Base-by-base conservation (phyloP, 2,888 invertebrate species). In the Mesorhabditis belari region DNA sequence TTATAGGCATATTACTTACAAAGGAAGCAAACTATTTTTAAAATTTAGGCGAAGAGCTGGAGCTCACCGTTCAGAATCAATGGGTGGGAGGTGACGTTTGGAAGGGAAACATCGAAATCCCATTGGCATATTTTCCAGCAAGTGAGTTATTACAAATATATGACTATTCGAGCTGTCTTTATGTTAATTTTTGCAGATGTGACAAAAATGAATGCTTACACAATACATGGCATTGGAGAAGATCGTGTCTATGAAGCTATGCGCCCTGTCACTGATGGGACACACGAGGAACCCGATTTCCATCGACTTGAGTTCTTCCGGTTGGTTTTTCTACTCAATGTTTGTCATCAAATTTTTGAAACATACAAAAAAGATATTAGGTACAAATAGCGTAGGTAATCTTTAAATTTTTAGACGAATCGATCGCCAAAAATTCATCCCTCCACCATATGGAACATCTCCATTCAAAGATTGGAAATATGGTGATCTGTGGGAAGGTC, bases 201-300 rank as follows among this genome's bases (percentile, higher is more conserved):
- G 4, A 76, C 80, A 35, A 82, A 81, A 63, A 83, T 85, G 74
- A 85, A 85, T 71, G 85, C 85, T 4, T 85, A 83, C 70, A 84
- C 84, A 50, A 84, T 85, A 49, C 85, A 85, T 66, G 85, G 85
- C 1, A 75, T 77, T 9, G 83, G 77, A 2, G 74, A 73, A 2
- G 73, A 78, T 4, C 73, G 85, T 9, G 72, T 75, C 26, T 85
- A 85, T 70, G 82, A 84, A 69, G 79, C 85, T 0, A 76, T 85
- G 17, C 83, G 80, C 70, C 83, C 85, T 5, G 83, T 82, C 9
- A 82, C 82, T 6, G 76, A 75, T 28, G 82, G 82, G 50, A 74
- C 74, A 27, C 77, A 77, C 61, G 58, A 70, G 53, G 71, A 81
- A 49, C 84, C 85, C 24, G 84, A 85, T 72, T 85, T 85, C 69